Percentiles rank a stretch among this genome's conserved stretches.
Evolutionary conservation across 2,797 vertebrate genomes (phyloP).

Genomic region (Cossypha dichroa): DNA sequence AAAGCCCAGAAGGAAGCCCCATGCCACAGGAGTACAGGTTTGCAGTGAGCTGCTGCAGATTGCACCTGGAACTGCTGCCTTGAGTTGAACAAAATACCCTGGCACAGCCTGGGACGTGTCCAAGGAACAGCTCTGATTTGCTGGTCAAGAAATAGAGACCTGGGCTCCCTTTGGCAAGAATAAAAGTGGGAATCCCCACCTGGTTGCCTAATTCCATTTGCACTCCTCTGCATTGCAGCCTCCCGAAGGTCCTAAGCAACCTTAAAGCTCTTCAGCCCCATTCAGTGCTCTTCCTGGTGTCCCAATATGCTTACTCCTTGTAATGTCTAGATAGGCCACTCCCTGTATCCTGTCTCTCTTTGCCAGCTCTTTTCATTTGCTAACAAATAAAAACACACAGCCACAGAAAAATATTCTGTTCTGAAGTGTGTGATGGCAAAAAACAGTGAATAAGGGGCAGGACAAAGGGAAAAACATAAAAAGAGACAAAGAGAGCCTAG

Average conservation of each 20-base stretch:
- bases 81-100: background rate
- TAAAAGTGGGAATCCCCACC: background rate
- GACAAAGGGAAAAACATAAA: background rate
- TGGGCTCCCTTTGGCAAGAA: background rate
- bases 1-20: background rate
- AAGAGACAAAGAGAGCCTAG: background rate
- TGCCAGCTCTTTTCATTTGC: background rate
- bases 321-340: background rate
- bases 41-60: background rate
- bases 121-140: background rate
- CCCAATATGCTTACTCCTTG: background rate
- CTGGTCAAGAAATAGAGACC: background rate
- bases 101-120: background rate
- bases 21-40: accelerated
- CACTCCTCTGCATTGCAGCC: background rate
- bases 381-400: background rate
- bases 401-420: background rate
- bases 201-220: background rate
- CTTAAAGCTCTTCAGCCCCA: background rate
- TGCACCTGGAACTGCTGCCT: background rate
- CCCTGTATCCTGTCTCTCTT: background rate
- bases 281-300: background rate
- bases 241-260: background rate
- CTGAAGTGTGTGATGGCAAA: background rate
- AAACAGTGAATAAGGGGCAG: background rate